These are phyloP conservation scores for Hydractinia echinata DNA, from an alignment of 30 jellyfish, hydroid and myxozoan species.

Conservation along the genomic window DNA sequence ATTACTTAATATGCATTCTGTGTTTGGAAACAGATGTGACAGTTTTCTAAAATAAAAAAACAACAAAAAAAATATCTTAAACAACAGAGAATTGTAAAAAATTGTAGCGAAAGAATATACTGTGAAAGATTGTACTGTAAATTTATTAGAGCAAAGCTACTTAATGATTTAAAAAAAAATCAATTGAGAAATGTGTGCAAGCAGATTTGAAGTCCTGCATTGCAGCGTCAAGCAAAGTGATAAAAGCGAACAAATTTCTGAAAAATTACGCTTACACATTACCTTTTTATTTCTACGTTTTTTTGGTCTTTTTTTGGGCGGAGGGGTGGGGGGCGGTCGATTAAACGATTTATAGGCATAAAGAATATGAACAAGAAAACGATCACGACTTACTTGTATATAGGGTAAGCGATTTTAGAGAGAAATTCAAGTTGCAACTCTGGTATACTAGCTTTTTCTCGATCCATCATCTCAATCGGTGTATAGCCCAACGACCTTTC, in stretches of 20 bases:
- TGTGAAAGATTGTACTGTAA: too few species aligned
- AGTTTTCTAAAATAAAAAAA: slow-evolving; percentile 12
- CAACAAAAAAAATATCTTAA: background rate
- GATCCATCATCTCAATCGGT: slow-evolving; percentile 97
- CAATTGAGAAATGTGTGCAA: too few species aligned
- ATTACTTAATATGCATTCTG: slow-evolving; percentile 18
- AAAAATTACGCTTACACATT: background rate
- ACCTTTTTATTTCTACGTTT: background rate
- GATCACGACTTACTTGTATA: slow-evolving; percentile 56
- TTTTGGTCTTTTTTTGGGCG: background rate
- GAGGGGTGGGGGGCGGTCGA: background rate
- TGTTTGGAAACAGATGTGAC: slow-evolving; percentile 10
- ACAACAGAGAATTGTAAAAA: background rate
- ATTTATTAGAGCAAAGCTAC: too few species aligned
- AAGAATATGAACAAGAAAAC: background rate
- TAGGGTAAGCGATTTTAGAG: slow-evolving; percentile 83
- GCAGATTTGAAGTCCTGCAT: too few species aligned
- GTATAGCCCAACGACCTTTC: slow-evolving; percentile 95
- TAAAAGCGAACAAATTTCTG: too few species aligned
- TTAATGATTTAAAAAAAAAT: too few species aligned
- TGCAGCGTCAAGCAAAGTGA: too few species aligned
- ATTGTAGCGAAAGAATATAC: background rate
- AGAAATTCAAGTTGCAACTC: slow-evolving; percentile 72
- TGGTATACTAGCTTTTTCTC: slow-evolving; percentile 97
- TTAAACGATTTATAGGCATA: background rate